Conservation (phyloP, 1,140 invertebrate species). For the Ylistrum balloti region DNA sequence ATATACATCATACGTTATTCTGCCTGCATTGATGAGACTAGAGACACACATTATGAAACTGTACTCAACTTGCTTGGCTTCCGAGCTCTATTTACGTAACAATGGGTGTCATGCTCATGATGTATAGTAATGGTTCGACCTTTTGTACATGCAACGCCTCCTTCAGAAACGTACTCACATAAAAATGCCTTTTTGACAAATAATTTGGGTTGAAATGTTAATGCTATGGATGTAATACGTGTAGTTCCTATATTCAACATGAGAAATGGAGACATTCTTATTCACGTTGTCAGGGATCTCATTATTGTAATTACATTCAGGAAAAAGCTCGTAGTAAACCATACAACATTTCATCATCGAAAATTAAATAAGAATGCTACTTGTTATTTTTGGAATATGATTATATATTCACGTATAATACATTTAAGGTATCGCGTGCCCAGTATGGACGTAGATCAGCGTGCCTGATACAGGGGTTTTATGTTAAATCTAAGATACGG, state of each 20-base stretch:
- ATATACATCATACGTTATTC: background rate
- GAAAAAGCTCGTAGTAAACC: background rate
- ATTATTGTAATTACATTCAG: slow-evolving; percentile 7
- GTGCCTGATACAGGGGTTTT: background rate
- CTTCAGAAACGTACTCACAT: background rate
- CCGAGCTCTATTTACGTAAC: background rate
- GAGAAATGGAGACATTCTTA: slow-evolving; percentile 34
- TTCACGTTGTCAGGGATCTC: background rate
- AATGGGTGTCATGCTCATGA: background rate
- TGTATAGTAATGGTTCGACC: background rate
- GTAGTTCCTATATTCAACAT: background rate
- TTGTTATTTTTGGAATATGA: background rate
- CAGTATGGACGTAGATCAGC: background rate
- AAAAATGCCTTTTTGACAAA: slow-evolving; percentile 40
- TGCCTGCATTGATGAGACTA: background rate
- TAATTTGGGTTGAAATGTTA: slow-evolving; percentile 29
- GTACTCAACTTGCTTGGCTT: background rate
- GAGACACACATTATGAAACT: background rate
- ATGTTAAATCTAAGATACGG: slow-evolving; percentile 1
- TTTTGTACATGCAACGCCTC: slow-evolving; percentile 28
- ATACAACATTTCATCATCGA: background rate
- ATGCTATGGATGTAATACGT: slow-evolving; percentile 15
- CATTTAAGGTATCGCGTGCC: slow-evolving; percentile 25
- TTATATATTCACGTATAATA: slow-evolving; percentile 13
- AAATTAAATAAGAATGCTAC: background rate